Evolutionary conservation across 2,797 vertebrate genomes (phyloP).

Genomic region (Thamnophis elegans): DNA sequence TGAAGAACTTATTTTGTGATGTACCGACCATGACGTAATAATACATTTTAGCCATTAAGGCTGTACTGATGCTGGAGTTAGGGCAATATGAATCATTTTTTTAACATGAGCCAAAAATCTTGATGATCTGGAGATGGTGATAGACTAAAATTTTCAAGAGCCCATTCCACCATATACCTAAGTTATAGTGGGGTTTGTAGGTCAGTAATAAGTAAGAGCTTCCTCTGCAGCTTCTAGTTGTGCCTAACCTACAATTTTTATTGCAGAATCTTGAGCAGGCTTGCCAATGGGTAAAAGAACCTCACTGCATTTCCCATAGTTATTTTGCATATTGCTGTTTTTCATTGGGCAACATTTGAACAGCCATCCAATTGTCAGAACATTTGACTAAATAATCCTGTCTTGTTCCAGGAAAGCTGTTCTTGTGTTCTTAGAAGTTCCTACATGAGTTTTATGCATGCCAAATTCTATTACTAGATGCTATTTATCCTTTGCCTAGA

Average conservation of each 20-base stretch:
- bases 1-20: neutral
- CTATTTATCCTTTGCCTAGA: neutral
- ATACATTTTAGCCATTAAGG: neutral
- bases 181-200: neutral
- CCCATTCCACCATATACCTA: neutral
- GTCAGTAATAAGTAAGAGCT: neutral
- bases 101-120: neutral
- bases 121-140: neutral
- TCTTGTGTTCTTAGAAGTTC: neutral
- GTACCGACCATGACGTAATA: neutral
- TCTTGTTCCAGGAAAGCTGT: neutral
- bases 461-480: neutral
- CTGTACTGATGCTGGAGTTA: neutral
- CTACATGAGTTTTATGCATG: neutral
- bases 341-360: neutral
- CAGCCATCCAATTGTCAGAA: neutral
- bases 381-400: neutral
- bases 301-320: neutral
- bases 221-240: neutral
- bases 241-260: neutral
- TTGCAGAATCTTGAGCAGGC: neutral
- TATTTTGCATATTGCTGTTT: neutral
- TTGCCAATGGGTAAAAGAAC: neutral
- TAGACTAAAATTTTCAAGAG: neutral
- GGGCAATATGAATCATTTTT: neutral